Evolutionary conservation across 2,113 vertebrate species (phyloP).

Genomic region (Lamprotornis superbus): DNA sequence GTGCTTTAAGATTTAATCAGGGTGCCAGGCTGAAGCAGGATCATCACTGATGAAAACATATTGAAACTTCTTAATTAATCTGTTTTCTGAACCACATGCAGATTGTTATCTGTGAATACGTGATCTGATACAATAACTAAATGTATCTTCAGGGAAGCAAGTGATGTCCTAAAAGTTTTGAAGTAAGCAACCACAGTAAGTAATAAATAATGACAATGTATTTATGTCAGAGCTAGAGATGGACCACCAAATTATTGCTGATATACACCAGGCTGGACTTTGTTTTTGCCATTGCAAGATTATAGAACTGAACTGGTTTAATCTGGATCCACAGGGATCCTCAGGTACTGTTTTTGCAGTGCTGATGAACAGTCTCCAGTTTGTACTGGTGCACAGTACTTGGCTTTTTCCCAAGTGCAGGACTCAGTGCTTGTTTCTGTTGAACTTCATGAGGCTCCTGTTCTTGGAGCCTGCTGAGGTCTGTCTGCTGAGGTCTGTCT

Average conservation of each 20-base stretch:
- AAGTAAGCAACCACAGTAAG: background rate
- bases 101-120: background rate
- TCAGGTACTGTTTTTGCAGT: background rate
- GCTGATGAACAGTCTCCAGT: background rate
- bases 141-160: background rate
- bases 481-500: background rate
- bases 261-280: background rate
- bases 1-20: background rate
- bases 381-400: background rate
- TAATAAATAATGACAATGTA: background rate
- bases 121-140: conserved; percentile 4
- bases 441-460: background rate
- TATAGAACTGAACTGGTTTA: background rate
- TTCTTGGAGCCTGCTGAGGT: background rate
- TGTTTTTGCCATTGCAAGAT: background rate
- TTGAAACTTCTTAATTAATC: conserved; percentile 40
- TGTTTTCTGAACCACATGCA: conserved; percentile 30
- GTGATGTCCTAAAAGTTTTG: background rate
- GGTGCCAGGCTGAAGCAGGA: background rate
- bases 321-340: background rate
- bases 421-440: background rate
- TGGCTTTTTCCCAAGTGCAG: background rate
- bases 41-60: background rate
- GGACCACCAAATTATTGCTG: background rate
- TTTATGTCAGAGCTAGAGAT: background rate